Base-by-base conservation (phyloP, 2,888 invertebrate genomes). In the Latrodectus hesperus region DNA sequence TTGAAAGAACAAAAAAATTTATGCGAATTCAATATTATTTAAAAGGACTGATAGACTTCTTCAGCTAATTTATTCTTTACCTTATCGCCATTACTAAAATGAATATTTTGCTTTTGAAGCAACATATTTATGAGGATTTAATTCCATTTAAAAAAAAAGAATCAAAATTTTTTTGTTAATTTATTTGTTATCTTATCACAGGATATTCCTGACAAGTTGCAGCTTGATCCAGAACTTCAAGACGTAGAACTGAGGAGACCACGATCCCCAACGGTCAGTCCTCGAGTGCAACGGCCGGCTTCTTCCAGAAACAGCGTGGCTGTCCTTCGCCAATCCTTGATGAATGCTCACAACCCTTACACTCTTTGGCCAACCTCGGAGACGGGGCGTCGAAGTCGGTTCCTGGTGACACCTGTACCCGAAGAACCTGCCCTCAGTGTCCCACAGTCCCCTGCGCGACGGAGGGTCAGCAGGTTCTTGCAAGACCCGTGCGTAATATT, bases 301-400 rank as follows among this genome's bases (percentile, higher is more conserved):
- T 22, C 79, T 8, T 17, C 77, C 3, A 65, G 88, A 38, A 76
- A 38, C 55, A 88, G 88, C 52, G 78, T 88, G 0, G 88, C 88
- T 0, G 26, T 89, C 12, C 51, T 90, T 26, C 65, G 89, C 17
- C 88, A 84, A 64, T 89, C 90, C 14, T 70, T 90, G 17, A 60
- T 81, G n/a, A 83, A 77, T 14, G 82, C 89, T 0, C 89, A 90
- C 73, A 89, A 85, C 70, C 90, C 89, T 53, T 89, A 89, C 84
- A 90, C 89, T 67, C 74, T 90, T 10, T 90, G 90, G 90, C 90
- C 90, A 8, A 70, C 88, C 6, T 51, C 75, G 1, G 60, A 70
- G 6, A 16, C 51, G 1, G 70, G 16, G 9, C 9, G 52, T 14
- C 68, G 17, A 17, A 64, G 55, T 5, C 78, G 87, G 38, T 83